Evolutionary conservation across 2,113 vertebrate genomes (phyloP).

Genomic region (Pangasianodon hypophthalmus): DNA sequence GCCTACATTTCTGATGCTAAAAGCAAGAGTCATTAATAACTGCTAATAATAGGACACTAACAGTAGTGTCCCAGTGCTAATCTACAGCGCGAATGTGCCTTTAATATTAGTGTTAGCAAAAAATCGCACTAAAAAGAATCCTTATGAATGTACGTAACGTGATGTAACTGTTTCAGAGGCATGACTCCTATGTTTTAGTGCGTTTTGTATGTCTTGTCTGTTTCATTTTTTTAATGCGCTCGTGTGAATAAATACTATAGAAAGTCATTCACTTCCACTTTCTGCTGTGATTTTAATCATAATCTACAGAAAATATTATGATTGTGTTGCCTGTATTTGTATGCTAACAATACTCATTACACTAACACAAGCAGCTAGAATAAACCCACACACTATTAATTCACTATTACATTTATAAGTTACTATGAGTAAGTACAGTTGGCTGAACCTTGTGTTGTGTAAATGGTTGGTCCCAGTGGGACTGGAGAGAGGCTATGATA

Average conservation of each 20-base stretch:
- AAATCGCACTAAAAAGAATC: neutral
- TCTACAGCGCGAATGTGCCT: neutral
- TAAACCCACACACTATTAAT: neutral
- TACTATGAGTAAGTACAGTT: neutral
- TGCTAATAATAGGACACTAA: neutral
- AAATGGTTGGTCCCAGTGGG: neutral
- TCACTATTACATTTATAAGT: neutral
- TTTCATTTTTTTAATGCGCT: neutral
- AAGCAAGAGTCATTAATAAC: neutral
- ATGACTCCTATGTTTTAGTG: neutral
- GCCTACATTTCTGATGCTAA: neutral
- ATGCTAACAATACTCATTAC: neutral
- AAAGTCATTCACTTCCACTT: neutral
- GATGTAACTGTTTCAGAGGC: neutral
- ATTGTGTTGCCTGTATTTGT: neutral
- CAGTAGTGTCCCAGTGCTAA: neutral
- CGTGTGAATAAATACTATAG: neutral
- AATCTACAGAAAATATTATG: neutral
- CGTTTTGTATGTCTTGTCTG: too few relatives aligned
- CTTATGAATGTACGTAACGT: neutral
- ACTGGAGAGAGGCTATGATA: neutral
- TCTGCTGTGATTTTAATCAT: neutral
- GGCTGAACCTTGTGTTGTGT: constrained; percentile 1
- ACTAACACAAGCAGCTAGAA: neutral
- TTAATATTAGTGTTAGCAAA: neutral